Conservation (phyloP, 1,140 invertebrate genomes). For the Trachymyrmex septentrionalis region DNA sequence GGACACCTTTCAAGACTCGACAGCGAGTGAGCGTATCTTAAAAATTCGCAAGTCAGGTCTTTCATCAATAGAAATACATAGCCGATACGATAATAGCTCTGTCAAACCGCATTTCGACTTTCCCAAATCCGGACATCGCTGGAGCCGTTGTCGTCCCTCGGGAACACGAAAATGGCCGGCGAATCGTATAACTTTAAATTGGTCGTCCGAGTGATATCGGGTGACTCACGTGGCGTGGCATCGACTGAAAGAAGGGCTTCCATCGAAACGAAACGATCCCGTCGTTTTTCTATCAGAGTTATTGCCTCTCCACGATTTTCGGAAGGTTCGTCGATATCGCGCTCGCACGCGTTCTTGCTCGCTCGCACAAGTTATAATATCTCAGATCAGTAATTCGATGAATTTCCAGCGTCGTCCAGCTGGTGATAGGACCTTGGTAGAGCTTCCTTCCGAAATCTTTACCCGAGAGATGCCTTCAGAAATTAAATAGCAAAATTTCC, state of each 20-base stretch:
- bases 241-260: constrained; percentile 45
- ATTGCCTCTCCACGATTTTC: constrained; percentile 58
- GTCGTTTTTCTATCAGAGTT: constrained; percentile 58
- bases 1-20: neutral
- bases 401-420: constrained; percentile 25
- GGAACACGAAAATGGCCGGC: constrained; percentile 62
- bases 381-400: constrained; percentile 37
- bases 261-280: constrained; percentile 50
- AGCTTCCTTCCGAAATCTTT: constrained; percentile 45
- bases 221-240: constrained; percentile 56
- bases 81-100: constrained; percentile 57
- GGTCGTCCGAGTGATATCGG: constrained; percentile 70
- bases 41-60: constrained; percentile 48
- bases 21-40: constrained; percentile 4
- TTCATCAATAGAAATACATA: constrained; percentile 43
- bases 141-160: constrained; percentile 22
- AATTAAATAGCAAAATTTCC: constrained; percentile 57
- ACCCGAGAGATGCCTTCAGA: constrained; percentile 29
- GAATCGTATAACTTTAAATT: constrained; percentile 76
- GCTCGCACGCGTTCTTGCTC: constrained; percentile 29
- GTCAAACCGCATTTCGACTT: constrained; percentile 53
- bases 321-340: constrained; percentile 25
- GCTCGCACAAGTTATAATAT: constrained; percentile 65
- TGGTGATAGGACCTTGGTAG: neutral
- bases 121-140: constrained; percentile 32